Evolutionary conservation across 2,113 vertebrate genomes (phyloP).

Genomic region (Casuarius casuarius): DNA sequence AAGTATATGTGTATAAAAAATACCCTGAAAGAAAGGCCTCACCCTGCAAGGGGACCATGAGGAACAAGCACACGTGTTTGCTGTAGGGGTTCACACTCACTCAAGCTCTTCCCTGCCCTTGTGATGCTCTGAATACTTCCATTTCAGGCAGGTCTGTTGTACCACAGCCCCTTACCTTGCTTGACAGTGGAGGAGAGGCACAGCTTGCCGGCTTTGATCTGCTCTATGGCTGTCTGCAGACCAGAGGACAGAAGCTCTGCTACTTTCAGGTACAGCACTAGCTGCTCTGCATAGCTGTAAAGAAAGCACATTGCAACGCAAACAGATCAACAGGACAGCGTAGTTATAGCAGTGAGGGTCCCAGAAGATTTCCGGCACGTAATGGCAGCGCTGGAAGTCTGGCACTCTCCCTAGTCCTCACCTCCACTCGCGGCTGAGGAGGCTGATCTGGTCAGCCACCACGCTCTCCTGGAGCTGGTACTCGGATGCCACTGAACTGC

Average conservation of each 20-base stretch:
- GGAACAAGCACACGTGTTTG: neutral
- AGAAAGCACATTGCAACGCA: neutral
- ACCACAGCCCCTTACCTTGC: constrained; percentile 79
- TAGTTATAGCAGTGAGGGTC: neutral
- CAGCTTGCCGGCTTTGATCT: constrained; percentile 86
- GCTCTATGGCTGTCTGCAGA: constrained; percentile 87
- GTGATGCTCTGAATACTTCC: neutral
- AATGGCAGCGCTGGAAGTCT: neutral
- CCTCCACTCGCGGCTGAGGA: constrained; percentile 95
- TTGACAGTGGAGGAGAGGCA: constrained; percentile 91
- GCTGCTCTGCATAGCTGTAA: constrained; percentile 90
- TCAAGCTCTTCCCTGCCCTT: neutral
- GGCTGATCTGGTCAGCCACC: constrained; percentile 95
- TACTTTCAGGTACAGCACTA: constrained; percentile 94
- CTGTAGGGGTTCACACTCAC: neutral
- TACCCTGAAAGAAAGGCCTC: neutral
- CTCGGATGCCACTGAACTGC: constrained; percentile 68
- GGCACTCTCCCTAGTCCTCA: constrained; percentile 17
- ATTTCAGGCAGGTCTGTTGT: neutral
- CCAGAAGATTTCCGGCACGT: fast-evolving
- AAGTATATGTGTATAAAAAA: neutral
- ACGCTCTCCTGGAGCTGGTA: constrained; percentile 91
- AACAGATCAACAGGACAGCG: fast-evolving
- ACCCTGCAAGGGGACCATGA: neutral
- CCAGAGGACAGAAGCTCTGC: constrained; percentile 89